A percentile compares a stretch with the other conserved stretches of the same genome.
phyloP scores from a whole-genome alignment of 2,113 vertebrate genomes.

The Orycteropus afer region DNA sequence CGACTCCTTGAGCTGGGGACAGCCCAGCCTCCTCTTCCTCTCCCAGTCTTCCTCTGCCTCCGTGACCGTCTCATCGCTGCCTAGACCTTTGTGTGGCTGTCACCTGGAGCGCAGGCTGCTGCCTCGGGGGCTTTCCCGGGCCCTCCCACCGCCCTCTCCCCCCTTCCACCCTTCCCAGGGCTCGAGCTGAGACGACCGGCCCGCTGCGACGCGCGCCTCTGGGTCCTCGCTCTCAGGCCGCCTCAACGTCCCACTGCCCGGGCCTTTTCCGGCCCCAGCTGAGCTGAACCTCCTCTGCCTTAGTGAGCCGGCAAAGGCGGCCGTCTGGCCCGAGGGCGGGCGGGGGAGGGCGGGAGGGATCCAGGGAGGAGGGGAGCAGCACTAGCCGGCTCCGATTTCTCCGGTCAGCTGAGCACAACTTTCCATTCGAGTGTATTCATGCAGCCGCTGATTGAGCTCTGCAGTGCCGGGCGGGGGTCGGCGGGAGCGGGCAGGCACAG shows the following conservation, averaged over 20 bases:
- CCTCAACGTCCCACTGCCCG: neutral
- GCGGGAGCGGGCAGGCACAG: slow-evolving; percentile 75
- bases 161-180: neutral
- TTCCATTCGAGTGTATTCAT: slow-evolving; percentile 98
- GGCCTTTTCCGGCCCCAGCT: slow-evolving; percentile 54
- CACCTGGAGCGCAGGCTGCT: slow-evolving; percentile 14
- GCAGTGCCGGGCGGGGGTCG: slow-evolving; percentile 87
- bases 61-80: neutral
- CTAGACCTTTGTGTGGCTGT: slow-evolving; percentile 56
- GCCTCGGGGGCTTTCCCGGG: neutral
- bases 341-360: neutral
- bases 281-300: slow-evolving; percentile 71
- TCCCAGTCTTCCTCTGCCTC: neutral
- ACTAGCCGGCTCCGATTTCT: slow-evolving; percentile 92
- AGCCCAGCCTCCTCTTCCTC: neutral
- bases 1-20: neutral
- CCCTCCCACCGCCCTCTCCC: neutral
- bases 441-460: slow-evolving; percentile 92
- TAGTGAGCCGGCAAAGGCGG: slow-evolving; percentile 16
- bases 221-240: neutral
- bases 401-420: slow-evolving; percentile 97
- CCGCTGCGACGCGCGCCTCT: neutral
- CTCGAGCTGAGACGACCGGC: neutral
- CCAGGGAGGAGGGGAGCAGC: slow-evolving; percentile 74
- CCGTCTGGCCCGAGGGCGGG: slow-evolving; percentile 46